Conservation (phyloP, 2,797 vertebrate genomes). For the Hemibagrus guttatus region DNA sequence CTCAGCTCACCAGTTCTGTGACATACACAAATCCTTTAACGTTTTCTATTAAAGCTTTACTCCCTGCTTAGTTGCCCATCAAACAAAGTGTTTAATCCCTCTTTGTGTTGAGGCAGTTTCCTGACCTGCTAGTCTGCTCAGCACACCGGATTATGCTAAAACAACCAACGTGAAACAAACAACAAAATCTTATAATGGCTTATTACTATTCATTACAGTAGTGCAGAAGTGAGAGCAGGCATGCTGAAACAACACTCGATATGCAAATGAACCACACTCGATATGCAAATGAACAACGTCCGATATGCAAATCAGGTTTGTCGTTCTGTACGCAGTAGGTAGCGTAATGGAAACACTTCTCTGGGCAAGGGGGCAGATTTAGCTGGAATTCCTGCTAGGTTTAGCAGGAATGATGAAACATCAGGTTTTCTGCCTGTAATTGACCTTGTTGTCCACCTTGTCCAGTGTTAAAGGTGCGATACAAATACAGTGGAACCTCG, state of each 20-base stretch:
- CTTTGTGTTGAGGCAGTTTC: background rate
- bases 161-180: background rate
- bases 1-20: too few relatives aligned
- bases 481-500: too few relatives aligned
- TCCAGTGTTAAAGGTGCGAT: too few relatives aligned
- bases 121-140: background rate
- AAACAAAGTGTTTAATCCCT: background rate
- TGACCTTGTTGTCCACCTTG: background rate
- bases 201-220: slow-evolving; percentile 21
- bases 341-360: background rate
- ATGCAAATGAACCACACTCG: background rate
- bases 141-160: slow-evolving; percentile 9
- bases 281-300: background rate
- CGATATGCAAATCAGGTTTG: background rate
- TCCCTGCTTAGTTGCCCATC: background rate
- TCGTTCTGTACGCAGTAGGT: background rate
- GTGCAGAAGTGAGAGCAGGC: slow-evolving; percentile 13
- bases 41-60: background rate
- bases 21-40: background rate
- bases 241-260: slow-evolving; percentile 9
- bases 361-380: background rate
- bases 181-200: slow-evolving; percentile 6
- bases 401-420: background rate
- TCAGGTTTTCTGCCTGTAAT: background rate
- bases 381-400: background rate